Base-by-base conservation (phyloP, 2,888 invertebrate genomes). In the Shargacucullia verbasci region DNA sequence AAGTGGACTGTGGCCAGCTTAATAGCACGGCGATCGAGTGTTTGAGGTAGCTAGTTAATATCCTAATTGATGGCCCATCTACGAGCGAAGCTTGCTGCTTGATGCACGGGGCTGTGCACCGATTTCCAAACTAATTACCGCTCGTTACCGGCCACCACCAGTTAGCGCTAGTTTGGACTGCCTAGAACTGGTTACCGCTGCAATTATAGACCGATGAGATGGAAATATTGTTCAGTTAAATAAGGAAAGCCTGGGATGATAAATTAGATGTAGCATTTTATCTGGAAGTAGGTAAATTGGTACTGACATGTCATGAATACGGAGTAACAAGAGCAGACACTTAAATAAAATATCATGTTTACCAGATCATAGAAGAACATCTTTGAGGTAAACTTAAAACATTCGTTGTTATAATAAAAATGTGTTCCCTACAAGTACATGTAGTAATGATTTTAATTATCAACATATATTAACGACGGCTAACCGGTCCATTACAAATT, bases 51-150 rank as follows among this genome's bases (percentile, higher is more conserved):
- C 43, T 31, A 46, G 44, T 46, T 65, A 70, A 49, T 69, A 59
- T 70, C 71, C 50, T 65, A 65, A 65, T 70, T 66, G 49, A 56
- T 52, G 53, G 48, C 45, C 52, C 40, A 61, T 61, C 47, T 54
- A 47, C 35, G 47, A 14, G 29, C 44, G 38, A 43, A 39, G 62
- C 25, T 60, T 46, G 44, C 25, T 33, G 27, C 31, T 10, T 39
- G 44, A 31, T 12, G 15, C 12, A 52, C 66, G 53, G 46, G 38
- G 38, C 46, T 50, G 31, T 52, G 47, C 56, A 54, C 60, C n/a
- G 60, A 71, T 57, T 71, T 71, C 41, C 29, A 48, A 54, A 48
- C 41, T 57, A 66, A 71, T 60, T 57, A 66, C 56, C 15, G 48
- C 34, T 34, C 29, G 38, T 29, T 33, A 39, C 70, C 41, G 52